Base-by-base conservation (phyloP, 92 coral and sea anemone genomes). In the Parazoanthus darwini region DNA sequence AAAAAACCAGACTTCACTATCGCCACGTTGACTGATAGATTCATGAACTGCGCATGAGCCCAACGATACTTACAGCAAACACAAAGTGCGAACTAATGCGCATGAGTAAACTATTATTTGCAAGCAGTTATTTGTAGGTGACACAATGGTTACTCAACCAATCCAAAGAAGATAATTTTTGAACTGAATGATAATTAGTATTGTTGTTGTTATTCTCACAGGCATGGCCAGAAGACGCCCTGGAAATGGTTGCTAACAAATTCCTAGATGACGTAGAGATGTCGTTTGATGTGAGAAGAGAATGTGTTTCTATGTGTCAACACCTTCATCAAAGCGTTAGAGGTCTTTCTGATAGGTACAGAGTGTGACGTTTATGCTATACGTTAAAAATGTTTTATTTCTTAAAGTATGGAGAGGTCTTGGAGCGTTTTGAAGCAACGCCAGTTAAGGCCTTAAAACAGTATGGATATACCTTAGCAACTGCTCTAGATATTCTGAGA, bases 151-250 rank as follows among this genome's bases (percentile, higher is more conserved):
- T 29, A 29, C 33, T 29, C 33, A 29, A 29, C 33, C 33, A 29
- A 29, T 29, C 33, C 33, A 29, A 29, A 29, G 33, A 29, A 29
- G 33, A 29, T 29, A 29, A 29, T 29, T 29, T 29, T 29, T 29
- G 33, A 29, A 29, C 33, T 29, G 33, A 29, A 29, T 54, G 1
- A 54, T 54, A 1, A 6, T 48, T 48, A 48, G 7, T 48, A 6
- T 48, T 48, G 8, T 6, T 48, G 10, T 1, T 79, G 11, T 38
- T 43, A n/a, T 58, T 82, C 0, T 76, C 15, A 25, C 71, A 96
- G 98, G 99, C 92, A 6, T 97, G 99, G 99, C 99, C 99, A 20
- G 96, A 94, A 38, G 99, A 97, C 82, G 99, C 99, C 9, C 88
- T 97, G 51, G 99, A 95, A 85, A 97, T 97, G 99, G 99, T 97